These are phyloP conservation scores for Thamnophis sirtalis DNA, from an alignment of 2,113 vertebrate genomes.

Conservation along the genomic window DNA sequence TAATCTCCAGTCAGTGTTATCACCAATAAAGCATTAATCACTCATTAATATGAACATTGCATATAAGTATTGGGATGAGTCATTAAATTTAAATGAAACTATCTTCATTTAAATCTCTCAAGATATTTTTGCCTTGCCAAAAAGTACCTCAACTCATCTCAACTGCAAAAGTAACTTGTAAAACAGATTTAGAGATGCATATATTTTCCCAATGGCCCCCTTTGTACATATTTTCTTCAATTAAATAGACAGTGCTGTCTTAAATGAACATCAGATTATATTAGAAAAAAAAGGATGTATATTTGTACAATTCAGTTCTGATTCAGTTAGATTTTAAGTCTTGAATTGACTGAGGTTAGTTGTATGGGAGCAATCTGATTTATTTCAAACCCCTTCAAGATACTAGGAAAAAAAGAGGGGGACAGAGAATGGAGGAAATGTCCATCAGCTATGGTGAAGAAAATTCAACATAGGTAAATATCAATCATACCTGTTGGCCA, in stretches of 20 bases:
- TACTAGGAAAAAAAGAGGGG: neutral
- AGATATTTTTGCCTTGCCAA: neutral
- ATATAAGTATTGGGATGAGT: constrained; percentile 8
- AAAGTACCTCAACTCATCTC: neutral
- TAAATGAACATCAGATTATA: neutral
- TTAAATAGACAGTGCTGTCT: neutral
- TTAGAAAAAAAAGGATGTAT: too few relatives aligned
- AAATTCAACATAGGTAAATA: neutral
- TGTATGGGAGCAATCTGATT: neutral
- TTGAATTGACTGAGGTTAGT: neutral
- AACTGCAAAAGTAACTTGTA: neutral
- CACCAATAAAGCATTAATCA: constrained; percentile 36
- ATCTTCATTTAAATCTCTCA: neutral
- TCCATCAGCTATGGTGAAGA: neutral
- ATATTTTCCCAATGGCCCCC: neutral
- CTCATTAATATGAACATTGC: constrained; percentile 22
- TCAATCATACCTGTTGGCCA: neutral
- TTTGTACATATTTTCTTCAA: neutral
- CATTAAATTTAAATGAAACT: neutral
- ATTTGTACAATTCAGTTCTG: neutral
- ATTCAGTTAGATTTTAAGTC: neutral
- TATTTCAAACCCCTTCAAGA: neutral
- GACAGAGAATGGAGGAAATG: neutral
- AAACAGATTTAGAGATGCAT: neutral
- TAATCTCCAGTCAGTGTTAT: constrained; percentile 30